Conservation (phyloP, 2,113 vertebrate genomes). For the Mormoops blainvillei region DNA sequence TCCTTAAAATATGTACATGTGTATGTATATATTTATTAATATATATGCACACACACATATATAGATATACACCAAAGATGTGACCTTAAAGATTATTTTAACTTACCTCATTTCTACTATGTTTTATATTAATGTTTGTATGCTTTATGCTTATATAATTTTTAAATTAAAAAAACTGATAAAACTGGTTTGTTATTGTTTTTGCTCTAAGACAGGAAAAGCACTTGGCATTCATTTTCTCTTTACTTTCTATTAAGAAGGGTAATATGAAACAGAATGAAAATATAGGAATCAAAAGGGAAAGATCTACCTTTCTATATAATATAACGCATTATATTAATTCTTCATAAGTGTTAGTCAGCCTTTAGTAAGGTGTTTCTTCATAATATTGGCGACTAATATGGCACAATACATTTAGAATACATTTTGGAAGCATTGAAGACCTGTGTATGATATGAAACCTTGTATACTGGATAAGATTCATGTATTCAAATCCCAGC, state of each 20-base stretch:
- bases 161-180: background rate
- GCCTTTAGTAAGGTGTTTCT: background rate
- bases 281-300: background rate
- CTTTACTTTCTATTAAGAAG: background rate
- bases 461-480: background rate
- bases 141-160: background rate
- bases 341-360: background rate
- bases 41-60: background rate
- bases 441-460: background rate
- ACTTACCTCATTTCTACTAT: background rate
- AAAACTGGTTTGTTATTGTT: background rate
- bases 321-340: background rate
- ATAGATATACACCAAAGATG: background rate
- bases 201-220: background rate
- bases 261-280: background rate
- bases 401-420: background rate
- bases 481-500: background rate
- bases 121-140: background rate
- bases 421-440: constrained; percentile 7
- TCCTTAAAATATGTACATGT: background rate
- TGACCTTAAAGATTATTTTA: background rate
- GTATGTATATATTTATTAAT: background rate
- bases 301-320: background rate
- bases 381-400: background rate
- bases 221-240: background rate